Conservation (phyloP, 2,113 vertebrate genomes). For the Pseudopodoces humilis region DNA sequence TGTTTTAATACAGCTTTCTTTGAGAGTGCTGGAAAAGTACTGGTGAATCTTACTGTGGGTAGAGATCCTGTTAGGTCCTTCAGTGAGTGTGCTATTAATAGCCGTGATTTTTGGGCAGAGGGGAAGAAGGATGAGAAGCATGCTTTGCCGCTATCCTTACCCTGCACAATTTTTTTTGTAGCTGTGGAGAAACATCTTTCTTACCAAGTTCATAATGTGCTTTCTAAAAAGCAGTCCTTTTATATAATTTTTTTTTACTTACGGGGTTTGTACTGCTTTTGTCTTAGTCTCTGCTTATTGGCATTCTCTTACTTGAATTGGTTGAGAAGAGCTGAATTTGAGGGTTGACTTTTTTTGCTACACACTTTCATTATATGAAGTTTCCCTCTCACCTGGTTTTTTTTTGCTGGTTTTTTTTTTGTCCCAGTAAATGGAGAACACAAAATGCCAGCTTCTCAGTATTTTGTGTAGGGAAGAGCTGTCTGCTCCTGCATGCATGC, state of each 20-base stretch:
- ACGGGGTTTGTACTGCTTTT: neutral
- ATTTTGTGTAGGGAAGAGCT: neutral
- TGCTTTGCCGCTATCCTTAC: neutral
- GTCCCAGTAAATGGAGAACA: neutral
- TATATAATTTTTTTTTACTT: neutral
- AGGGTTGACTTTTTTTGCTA: neutral
- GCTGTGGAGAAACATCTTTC: neutral
- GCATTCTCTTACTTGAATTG: neutral
- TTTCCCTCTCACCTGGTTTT: neutral
- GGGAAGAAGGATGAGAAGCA: slow-evolving; percentile 3
- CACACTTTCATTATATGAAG: neutral
- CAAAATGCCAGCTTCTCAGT: neutral
- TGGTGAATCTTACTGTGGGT: slow-evolving; percentile 8
- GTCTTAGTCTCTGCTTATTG: neutral
- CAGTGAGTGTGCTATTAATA: slow-evolving; percentile 27
- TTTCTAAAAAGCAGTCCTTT: neutral
- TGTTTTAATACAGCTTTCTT: neutral
- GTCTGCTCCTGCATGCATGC: neutral
- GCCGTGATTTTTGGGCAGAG: neutral
- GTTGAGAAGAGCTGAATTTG: neutral
- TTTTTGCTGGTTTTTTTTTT: neutral
- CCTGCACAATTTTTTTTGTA: neutral
- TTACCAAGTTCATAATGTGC: neutral
- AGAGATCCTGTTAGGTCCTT: slow-evolving; percentile 18
- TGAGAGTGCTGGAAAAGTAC: neutral